phyloP scores from a whole-genome alignment of 2,113 vertebrate genomes.

The Limnothrissa miodon region DNA sequence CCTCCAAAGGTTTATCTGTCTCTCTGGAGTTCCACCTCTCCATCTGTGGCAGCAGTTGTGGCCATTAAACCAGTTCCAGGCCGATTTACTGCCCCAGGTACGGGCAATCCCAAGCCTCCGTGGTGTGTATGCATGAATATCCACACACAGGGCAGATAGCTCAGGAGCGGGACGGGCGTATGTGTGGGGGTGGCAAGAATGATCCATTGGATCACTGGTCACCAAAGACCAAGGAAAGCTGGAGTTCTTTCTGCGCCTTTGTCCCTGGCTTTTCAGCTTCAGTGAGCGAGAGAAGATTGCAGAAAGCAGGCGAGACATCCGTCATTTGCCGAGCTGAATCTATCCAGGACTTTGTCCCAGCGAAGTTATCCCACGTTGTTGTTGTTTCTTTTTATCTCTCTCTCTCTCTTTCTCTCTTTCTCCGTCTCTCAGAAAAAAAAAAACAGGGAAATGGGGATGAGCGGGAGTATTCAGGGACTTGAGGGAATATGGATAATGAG shows the following conservation, averaged over 20 bases:
- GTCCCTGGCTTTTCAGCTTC: slow-evolving; percentile 13
- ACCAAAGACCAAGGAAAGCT: slow-evolving; percentile 32
- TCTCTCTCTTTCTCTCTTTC: neutral
- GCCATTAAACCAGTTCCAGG: neutral
- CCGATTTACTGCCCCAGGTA: neutral
- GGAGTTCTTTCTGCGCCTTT: neutral
- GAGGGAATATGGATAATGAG: neutral
- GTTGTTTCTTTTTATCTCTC: slow-evolving; percentile 13
- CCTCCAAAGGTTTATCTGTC: neutral
- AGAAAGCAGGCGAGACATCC: slow-evolving; percentile 14
- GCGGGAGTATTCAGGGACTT: neutral
- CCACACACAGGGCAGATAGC: neutral
- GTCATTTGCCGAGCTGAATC: slow-evolving; percentile 23
- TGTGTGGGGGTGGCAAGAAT: neutral
- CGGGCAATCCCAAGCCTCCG: neutral
- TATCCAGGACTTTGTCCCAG: slow-evolving; percentile 1
- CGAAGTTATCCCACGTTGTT: slow-evolving; percentile 14
- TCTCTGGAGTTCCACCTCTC: neutral
- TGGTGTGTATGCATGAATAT: neutral
- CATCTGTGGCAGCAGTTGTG: neutral
- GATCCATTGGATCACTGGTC: slow-evolving; percentile 38
- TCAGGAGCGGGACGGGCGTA: neutral
- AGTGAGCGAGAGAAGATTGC: slow-evolving; percentile 35
- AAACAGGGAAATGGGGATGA: slow-evolving; percentile 12
- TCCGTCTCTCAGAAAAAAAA: too few species aligned